phyloP scores from a whole-genome alignment of 1,140 invertebrate species.

The Bathynomus jamesi region DNA sequence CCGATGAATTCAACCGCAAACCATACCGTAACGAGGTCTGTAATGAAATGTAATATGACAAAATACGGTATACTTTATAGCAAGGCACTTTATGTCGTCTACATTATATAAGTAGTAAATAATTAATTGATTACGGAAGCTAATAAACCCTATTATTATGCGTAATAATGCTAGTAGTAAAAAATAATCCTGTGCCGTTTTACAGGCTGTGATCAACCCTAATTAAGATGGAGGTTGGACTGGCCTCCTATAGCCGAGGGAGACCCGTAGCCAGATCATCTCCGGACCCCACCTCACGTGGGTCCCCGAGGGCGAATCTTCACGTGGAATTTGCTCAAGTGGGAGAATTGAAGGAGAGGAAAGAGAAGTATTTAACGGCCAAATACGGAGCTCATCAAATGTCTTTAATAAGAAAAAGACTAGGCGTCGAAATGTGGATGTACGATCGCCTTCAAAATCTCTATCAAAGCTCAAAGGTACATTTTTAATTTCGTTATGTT shows the following conservation, averaged over 20 bases:
- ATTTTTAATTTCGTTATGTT: neutral
- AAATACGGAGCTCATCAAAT: conserved; percentile 96
- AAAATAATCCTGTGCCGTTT: neutral
- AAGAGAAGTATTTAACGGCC: conserved; percentile 87
- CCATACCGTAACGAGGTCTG: too few species aligned
- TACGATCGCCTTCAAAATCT: conserved; percentile 68
- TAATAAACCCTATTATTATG: neutral
- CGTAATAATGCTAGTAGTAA: neutral
- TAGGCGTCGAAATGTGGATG: conserved; percentile 94
- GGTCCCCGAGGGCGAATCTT: conserved; percentile 18
- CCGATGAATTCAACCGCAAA: too few species aligned
- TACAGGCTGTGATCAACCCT: conserved; percentile 1
- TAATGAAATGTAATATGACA: too few species aligned
- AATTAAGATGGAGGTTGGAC: conserved; percentile 34
- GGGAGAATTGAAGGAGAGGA: conserved; percentile 35
- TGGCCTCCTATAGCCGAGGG: conserved; percentile 24
- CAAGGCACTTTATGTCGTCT: too few species aligned
- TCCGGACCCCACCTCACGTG: conserved; percentile 18
- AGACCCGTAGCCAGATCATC: conserved; percentile 17
- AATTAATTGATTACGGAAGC: neutral
- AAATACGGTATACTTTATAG: too few species aligned
- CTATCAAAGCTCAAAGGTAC: conserved; percentile 10
- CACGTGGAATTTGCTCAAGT: conserved; percentile 34
- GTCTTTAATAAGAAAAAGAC: conserved; percentile 85
- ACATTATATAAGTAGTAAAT: too few species aligned